Base-by-base conservation (phyloP, 2,888 invertebrate species). In the Teleiodes luculella region DNA sequence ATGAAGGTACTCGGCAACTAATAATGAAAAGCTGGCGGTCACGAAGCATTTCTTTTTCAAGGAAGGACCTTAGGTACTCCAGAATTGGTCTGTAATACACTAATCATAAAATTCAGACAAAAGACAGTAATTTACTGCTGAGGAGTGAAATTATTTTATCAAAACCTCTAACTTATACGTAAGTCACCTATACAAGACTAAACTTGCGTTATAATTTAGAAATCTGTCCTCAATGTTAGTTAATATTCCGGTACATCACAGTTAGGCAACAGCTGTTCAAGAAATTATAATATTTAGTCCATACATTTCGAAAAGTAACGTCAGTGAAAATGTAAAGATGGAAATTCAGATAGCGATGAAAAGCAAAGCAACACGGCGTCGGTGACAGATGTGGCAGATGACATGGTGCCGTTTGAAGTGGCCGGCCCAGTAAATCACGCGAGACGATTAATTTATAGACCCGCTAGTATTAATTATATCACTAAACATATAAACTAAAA, bases 381-480 rank as follows among this genome's bases (percentile, higher is more conserved):
- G 33, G 39, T 46, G 54, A 55, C 33, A 35, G 16, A 55, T 47
- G 47, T 14, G 7, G 31, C 16, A 4, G 36, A 64, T 64, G 66
- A 66, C 68, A 70, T 78, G 77, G 77, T 69, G 56, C 57, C 74
- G 65, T 78, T 77, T 79, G 78, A 76, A 74, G 75, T 74, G 73
- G 67, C 72, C 72, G 74, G 64, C 63, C 59, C 64, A 67, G 82
- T 83, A 83, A 78, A 83, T 83, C 83, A 80, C 76, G 39, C 63
- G 70, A 56, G 55, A 66, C 72, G 76, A 80, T 80, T 80, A 75
- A 78, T 79, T 77, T 78, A 72, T 73, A 69, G 67, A 67, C 64
- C 67, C 63, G 65, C 63, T 55, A 64, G 52, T 49, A 52, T 4
- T 47, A 53, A 18, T 55, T 46, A 57, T 54, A 46, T 48, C 39